A percentile compares a stretch with the other conserved stretches of the same genome.
phyloP scores from a whole-genome alignment of 2,888 invertebrate genomes.

The Allacma fusca region DNA sequence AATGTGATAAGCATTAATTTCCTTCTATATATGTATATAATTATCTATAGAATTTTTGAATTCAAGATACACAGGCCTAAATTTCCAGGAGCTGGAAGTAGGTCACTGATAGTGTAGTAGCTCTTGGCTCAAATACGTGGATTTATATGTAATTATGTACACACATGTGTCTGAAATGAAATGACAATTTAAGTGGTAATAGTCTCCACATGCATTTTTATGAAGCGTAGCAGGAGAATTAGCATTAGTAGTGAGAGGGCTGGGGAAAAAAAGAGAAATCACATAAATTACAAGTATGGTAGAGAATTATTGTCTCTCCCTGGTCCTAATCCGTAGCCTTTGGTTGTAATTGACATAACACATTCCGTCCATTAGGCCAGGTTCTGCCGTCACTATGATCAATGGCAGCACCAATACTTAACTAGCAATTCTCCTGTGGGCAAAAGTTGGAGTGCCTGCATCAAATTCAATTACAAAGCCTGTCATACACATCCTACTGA shows the following conservation, averaged over 20 bases:
- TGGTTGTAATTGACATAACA: slow-evolving; percentile 18
- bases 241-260: background rate
- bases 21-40: no score
- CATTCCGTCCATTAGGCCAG: background rate
- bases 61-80: no score
- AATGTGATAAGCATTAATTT: no score
- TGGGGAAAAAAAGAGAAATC: background rate
- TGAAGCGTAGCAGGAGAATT: background rate
- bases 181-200: no score
- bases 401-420: background rate
- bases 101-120: no score
- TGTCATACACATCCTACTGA: slow-evolving; percentile 17
- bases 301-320: no score
- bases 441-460: slow-evolving; percentile 14
- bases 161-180: no score
- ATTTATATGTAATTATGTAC: no score
- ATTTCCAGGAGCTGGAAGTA: no score
- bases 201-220: no score
- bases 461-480: slow-evolving; percentile 21
- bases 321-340: background rate
- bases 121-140: no score
- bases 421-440: background rate
- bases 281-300: background rate
- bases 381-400: background rate
- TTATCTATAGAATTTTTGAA: no score